Conservation (phyloP, 2,888 invertebrate genomes). For the Machimus rusticus region DNA sequence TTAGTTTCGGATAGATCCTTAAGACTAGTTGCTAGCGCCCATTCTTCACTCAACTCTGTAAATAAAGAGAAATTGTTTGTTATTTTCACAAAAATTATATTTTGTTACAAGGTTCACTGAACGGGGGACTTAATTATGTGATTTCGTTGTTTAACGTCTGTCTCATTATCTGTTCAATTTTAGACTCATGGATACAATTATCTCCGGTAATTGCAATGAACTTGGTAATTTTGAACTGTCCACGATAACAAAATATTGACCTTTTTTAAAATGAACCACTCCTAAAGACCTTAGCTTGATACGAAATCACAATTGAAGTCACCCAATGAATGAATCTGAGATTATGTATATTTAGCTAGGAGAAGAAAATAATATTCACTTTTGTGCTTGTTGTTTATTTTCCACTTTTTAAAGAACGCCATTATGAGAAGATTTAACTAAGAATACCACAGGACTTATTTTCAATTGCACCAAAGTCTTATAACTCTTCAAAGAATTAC, state of each 20-base stretch:
- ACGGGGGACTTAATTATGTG: background rate
- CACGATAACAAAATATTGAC: background rate
- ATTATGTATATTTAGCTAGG: background rate
- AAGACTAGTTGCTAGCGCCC: constrained; percentile 50
- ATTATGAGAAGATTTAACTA: background rate
- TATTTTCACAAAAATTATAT: background rate
- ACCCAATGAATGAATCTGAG: background rate
- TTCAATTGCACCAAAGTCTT: background rate
- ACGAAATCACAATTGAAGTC: background rate
- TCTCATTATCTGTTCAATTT: background rate
- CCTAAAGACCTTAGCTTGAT: background rate
- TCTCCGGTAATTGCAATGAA: constrained; percentile 10
- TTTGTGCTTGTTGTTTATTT: constrained; percentile 24
- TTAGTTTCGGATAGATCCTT: constrained; percentile 48
- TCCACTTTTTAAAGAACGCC: constrained; percentile 32
- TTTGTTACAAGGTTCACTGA: background rate
- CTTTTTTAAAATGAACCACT: background rate
- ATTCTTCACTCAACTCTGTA: constrained; percentile 51
- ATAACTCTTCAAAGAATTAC: background rate
- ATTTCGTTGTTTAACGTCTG: background rate
- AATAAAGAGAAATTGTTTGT: constrained; percentile 8
- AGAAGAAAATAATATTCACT: constrained; percentile 16
- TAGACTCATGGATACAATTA: background rate
- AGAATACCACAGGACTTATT: background rate
- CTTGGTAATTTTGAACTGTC: background rate